Evolutionary conservation across 2,888 invertebrate species (phyloP), one percentile per base, ranked within the genome.

Genomic region (Drosophila mimetica): DNA sequence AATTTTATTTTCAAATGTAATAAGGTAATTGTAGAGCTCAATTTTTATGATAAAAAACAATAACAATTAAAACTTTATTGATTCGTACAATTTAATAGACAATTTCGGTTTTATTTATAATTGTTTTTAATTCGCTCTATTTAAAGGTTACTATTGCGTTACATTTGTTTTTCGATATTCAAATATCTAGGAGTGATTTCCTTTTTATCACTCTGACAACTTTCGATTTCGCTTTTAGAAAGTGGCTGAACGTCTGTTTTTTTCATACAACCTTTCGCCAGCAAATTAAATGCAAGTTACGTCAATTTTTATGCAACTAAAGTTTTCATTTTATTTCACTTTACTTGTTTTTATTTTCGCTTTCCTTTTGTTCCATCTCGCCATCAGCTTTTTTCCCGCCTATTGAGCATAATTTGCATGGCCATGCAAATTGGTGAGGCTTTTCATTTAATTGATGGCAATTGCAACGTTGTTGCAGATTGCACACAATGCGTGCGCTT

Each of bases 161-260:
- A 4, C 4, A 4, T 11, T 30, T 0, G 4, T 28, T 11, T 25
- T 25, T 4, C 6, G 3, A 36, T 63, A 16, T 64, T 63, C 63
- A 22, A 51, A 44, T 52, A n/a, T 52, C 14, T 14, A 44, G 37
- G 36, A 64, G 30, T 34, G 18, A 64, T 39, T 64, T 65, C 51
- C 44, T 53, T 46, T 30, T 64, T 39, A 39, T 18, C 46, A 36
- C 16, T 28, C 36, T 32, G 47, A 55, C 82, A 22, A 60, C 82
- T 79, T 79, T 85, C 82, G 14, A 53, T 85, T 75, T 76, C 9
- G 7, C 16, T 50, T 71, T 86, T 80, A 67, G 79, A 80, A 80
- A 80, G 76, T 80, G 30, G 16, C 48, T 36, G 53, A 25, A 28
- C 55, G 28, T 37, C 36, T 55, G 36, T 55, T 57, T 57, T 57